Evolutionary conservation across 2,888 invertebrate species (phyloP), one percentile per base, ranked within the genome.

Genomic region (Thelaira solivaga): DNA sequence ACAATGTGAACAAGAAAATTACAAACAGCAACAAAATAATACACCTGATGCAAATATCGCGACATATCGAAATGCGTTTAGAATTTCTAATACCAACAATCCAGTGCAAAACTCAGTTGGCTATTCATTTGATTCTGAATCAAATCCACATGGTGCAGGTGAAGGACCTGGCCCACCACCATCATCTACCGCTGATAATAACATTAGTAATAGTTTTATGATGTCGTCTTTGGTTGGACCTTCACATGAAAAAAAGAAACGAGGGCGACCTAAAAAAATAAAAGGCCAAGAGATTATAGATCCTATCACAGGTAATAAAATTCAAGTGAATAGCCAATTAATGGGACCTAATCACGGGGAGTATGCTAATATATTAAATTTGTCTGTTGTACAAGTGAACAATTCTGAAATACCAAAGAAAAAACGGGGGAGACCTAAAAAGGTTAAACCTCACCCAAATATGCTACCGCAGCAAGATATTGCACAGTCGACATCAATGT

Each of bases 401-500:
- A 83, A 80, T 31, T 64, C 47, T 13, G 92, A 92, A 86, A 92
- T 94, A 79, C 93, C 94, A 79, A 96, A 96, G 90, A 96, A 96
- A 89, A 96, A 96, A 86, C 90, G 96, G 24, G 96, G 96, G 18
- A 91, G 96, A 77, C 96, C 96, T 77, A 96, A 96, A 90, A 97
- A 96, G 90, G 93, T 95, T 16, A 92, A 94, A 80, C 91, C 92
- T 1, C 77, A 67, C 10, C 36, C 82, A 8, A 84, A 80, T 61
- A 80, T 83, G 39, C 16, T 81, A 7, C 86, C n/a, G n/a, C n/a
- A 90, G 75, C 53, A 90, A 83, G 90, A 90, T 83, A 90, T 90
- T 67, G 89, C 89, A 67, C 89, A 89, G 68, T 89, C 72, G 4
- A 39, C 88, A 5, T 89, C 89, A 18, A 88, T 88, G n/a, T 90